Base-by-base conservation (phyloP, 1,140 invertebrate species). In the Hylaeus anthracinus region DNA sequence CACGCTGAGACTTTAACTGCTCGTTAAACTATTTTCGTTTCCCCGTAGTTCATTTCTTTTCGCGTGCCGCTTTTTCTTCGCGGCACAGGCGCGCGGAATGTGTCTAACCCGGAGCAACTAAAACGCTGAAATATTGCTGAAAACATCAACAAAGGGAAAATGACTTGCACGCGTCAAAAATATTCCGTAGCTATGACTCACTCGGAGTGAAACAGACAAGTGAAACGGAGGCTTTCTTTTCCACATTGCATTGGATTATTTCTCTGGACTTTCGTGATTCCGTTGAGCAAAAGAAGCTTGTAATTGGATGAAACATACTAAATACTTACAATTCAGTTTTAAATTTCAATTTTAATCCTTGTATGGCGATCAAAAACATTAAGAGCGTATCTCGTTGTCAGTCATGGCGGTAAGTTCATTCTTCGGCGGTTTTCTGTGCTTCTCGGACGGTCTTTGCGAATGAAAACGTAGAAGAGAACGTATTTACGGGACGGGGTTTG, bases 401-500 rank as follows among this genome's bases (percentile, higher is more conserved):
- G 14, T 15, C 4, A 1, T 4, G 39, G 56, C 3, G 63, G 43
- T 55, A 5, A 26, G 26, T 51, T 9, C 9, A n/a, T 67, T 67
- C 15, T 63, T 9, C 0, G 1, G 12, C 60, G 6, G 9, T 41
- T 39, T 5, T 39, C 61, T 2, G 0, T 43, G 39, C 43, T 43
- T 53, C 4, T 51, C 10, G 2, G 26, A 8, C 3, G 51, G 14
- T 58, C 48, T 9, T 3, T 5, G 6, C 43, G 37, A 56, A n/a
- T 15, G 14, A 1, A 26, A 45, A 65, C 5, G 10, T 10, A 48
- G 65, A 81, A 72, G 60, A 82, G 60, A 82, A 72, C 67, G 41
- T 85, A 72, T 86, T 86, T 86, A 86, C 75, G 45, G 65, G 72
- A 5, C 14, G 12, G 9, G 63, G 63, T 53, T 72, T 8, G 26